Evolutionary conservation across 1,140 invertebrate genomes (phyloP), one percentile per base, ranked within the genome.

Genomic region (Tetragnatha versicolor): DNA sequence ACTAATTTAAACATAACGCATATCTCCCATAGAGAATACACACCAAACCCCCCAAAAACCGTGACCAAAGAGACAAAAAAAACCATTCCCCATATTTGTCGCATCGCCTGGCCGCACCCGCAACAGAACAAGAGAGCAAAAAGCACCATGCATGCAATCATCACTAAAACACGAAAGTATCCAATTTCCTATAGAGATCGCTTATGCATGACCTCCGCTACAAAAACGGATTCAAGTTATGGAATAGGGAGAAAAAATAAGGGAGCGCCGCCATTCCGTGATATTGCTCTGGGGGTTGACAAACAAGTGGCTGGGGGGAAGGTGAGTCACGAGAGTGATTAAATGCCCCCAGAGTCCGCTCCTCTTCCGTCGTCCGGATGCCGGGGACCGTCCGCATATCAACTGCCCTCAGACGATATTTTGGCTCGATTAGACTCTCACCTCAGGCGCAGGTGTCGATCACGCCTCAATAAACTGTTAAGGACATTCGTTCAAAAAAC

Each of bases 121-220:
- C 42, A 42, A 42, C 17, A 42, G 33, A n/a, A n/a, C n/a, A n/a
- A 39, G 31, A 63, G 31, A 65, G 27, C n/a, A 25, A 53, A 53
- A 53, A 53, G 25, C 9, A 53, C 20, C 72, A 75, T 75, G 72
- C 72, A 75, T 35, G 35, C 42, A 47, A 63, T 63, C 72, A 75
- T 75, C 72, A 75, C 72, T 75, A 63, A 60, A 75, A 42, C 72
- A 75, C 72, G 72, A 75, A 75, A 75, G 39, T 75, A 75, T 75
- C 72, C 72, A 75, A 75, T 75, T 75, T 75, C 72, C 72, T 75
- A 75, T 75, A 75, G 61, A 58, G 72, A 75, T 75, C 72, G 72
- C 49, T 75, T 75, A 75, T 75, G 69, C 69, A 73, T 60, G 69
- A 60, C 69, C 69, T 73, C 53, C 39, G n/a, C 35, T 73, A 60